phyloP scores from a whole-genome alignment of 2,113 vertebrate genomes.

The Acanthochromis polyacanthus region DNA sequence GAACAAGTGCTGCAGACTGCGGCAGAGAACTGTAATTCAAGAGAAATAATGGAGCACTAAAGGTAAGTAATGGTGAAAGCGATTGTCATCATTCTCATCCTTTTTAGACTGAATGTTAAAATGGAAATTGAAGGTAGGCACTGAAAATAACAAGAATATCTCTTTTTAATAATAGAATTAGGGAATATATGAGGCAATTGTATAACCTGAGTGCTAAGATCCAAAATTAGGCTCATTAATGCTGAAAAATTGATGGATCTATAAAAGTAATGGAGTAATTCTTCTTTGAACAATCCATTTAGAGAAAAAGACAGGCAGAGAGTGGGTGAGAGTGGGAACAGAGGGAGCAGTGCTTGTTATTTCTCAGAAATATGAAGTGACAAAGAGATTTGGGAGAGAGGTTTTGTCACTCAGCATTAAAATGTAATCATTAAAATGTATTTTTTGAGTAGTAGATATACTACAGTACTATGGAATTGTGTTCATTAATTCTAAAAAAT shows the following conservation, averaged over 20 bases:
- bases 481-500: not conserved
- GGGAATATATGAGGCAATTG: conserved; percentile 20
- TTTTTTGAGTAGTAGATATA: too few species aligned
- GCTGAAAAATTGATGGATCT: conserved; percentile 18
- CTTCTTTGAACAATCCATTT: conserved; percentile 22
- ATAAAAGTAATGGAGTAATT: conserved; percentile 37
- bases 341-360: conserved; percentile 17
- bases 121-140: conserved; percentile 3
- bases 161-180: conserved; percentile 36
- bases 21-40: conserved; percentile 14
- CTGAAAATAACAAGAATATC: conserved; percentile 23
- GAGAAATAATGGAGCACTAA: conserved; percentile 30
- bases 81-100: conserved; percentile 30
- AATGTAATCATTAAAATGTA: conserved; percentile 2
- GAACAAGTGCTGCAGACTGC: not conserved
- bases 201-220: conserved; percentile 13
- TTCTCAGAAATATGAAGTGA: conserved; percentile 20
- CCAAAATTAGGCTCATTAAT: conserved; percentile 43
- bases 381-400: not conserved
- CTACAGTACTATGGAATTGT: too few species aligned
- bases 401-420: conserved; percentile 7
- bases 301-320: not conserved
- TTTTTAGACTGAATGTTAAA: conserved; percentile 30
- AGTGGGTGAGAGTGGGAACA: conserved; percentile 1
- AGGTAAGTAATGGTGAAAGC: conserved; percentile 26